phyloP scores from a whole-genome alignment of 2,797 vertebrate genomes.

The Mormyrus proboscirostris region DNA sequence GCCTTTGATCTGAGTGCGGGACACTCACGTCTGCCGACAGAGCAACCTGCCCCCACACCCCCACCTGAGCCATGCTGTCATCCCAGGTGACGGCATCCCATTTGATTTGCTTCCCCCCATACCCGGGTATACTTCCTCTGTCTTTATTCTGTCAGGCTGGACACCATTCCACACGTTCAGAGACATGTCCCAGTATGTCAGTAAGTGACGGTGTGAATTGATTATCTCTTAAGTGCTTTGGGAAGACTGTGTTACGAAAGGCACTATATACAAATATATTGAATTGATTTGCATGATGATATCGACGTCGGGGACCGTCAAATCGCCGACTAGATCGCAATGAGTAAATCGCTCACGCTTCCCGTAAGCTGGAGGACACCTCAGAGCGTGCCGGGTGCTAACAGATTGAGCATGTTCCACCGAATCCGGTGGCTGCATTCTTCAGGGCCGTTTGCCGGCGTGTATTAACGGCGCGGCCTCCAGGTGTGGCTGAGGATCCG shows the following conservation, averaged over 20 bases:
- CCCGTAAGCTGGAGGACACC: not conserved
- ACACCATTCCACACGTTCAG: not conserved
- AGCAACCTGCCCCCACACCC: not conserved
- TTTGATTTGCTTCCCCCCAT: not conserved
- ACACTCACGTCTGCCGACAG: not conserved
- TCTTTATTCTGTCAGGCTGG: not conserved
- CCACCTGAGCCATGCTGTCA: slow-evolving; percentile 13
- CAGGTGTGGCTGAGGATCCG: not conserved
- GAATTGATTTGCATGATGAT: not conserved
- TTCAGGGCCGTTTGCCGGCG: not conserved
- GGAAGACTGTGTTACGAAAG: not conserved
- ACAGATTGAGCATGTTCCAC: not conserved
- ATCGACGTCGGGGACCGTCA: not conserved
- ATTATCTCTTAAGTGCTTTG: not conserved
- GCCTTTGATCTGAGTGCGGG: not conserved
- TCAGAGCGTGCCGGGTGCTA: not conserved
- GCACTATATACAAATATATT: not conserved
- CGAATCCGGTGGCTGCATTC: not conserved
- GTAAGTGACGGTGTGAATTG: not conserved
- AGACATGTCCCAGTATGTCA: not conserved
- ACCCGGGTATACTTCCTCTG: not conserved
- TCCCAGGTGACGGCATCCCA: slow-evolving; percentile 10
- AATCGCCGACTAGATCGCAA: not conserved
- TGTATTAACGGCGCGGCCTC: not conserved
- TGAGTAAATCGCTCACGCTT: not conserved